Base-by-base conservation (phyloP, 2,113 vertebrate species). In the Asarcornis scutulata region DNA sequence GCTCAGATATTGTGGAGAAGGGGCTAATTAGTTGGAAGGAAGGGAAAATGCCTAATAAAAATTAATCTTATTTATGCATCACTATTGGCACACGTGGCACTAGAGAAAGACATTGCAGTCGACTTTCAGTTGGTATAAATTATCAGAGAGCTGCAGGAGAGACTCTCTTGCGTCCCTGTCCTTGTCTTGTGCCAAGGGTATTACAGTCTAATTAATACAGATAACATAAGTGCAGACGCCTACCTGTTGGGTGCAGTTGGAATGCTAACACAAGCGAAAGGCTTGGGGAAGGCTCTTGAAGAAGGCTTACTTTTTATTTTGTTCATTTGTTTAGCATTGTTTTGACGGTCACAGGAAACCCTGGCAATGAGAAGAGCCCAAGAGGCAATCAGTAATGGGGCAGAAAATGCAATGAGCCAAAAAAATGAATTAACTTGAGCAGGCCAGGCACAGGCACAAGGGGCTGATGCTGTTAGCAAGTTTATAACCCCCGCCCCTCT, bases 161-260 rank as follows among this genome's bases (percentile, higher is more conserved):
- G 60, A 91, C 77, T 95, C 83, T 95, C 62, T 85, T 89, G 79
- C 83, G 74, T 95, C 92, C 88, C 79, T 83, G 95, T 96, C 96
- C 95, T 96, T 97, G 96, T 93, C 96, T 91, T 69, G 80, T 96
- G 93, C 96, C 88, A 96, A 97, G 95, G 93, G 92, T 92, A 95
- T 96, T 96, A 96, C 83, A 92, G 88, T 94, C 95, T 96, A 96
- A 96, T 97, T 96, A 96, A 96, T 96, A 96, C 95, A 96, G 95
- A 97, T 96, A 95, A 96, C 92, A 89, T 76, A 88, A 96, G 96
- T 72, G 81, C 93, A 95, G 88, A 86, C 44, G 12, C 95, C 95
- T 96, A 97, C 95, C 96, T 95, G 94, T 95, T 96, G 95, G 91
- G 94, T 1, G 3, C 92, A 3, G 63, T 66, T 95, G 91, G 92